Evolutionary conservation across 1,140 invertebrate genomes (phyloP), one percentile per base, ranked within the genome.

Genomic region (Episyrphus balteatus): DNA sequence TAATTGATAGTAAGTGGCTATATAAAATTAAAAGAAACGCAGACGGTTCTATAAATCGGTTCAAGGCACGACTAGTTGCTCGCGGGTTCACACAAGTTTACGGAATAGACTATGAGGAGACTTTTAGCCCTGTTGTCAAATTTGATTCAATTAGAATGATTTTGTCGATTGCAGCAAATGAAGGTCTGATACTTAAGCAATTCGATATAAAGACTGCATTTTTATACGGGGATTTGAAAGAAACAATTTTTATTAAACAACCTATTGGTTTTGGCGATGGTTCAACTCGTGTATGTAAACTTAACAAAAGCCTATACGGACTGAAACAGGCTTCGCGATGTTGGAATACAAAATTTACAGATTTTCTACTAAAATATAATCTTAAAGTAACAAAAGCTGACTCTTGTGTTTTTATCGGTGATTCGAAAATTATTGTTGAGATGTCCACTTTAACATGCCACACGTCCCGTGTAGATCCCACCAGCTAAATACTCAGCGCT

Each of bases 261-360:
- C 55, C 55, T 32, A 38, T 49, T 18, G 66, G 66, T 15, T 69
- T 59, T 38, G 48, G 56, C n/a, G 50, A 56, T 36, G 47, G 47
- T 17, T 32, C 45, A 3, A 49, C 17, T 43, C 55, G 48, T 55
- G 56, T 57, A 38, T 68, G 51, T 18, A 58, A 42, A 26, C 38
- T 72, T 17, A 57, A 56, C 14, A 69, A 64, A 49, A 58, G 56
- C 15, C 17, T 73, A 3, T 73, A 72, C 49, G 65, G 63, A 0
- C 49, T 73, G 3, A 71, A 72, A 53, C 69, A 74, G 55, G 58
- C 70, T 19, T 55, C 66, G 11, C 48, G 58, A 15, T 59, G 52
- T 10, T 74, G 69, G 66, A 62, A 70, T 51, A 52, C 62, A 33
- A 46, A 47, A 45, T 14, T 56, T 45, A 49, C 32, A 13, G 34